Conservation (phyloP, 2,113 vertebrate genomes). For the Fulica atra region DNA sequence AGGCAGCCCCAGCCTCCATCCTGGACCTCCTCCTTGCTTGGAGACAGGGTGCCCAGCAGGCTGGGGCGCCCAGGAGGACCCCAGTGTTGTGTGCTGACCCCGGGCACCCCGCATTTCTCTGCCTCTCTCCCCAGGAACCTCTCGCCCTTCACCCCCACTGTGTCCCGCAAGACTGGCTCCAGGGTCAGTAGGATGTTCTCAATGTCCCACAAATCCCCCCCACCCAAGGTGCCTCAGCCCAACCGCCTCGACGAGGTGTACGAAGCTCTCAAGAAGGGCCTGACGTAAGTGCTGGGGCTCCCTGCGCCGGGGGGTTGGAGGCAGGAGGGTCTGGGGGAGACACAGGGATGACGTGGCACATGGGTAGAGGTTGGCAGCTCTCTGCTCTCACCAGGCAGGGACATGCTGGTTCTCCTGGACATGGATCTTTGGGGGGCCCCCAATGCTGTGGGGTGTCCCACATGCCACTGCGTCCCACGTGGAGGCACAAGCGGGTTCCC, state of each 20-base stretch:
- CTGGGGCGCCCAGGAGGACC: not conserved
- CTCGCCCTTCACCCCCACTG: constrained; percentile 87
- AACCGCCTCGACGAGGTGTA: constrained; percentile 92
- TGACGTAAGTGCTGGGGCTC: constrained; percentile 82
- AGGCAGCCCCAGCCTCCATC: not conserved
- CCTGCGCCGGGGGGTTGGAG: not conserved
- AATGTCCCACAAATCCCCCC: constrained; percentile 87
- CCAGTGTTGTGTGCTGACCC: not conserved
- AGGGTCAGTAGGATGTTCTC: constrained; percentile 94
- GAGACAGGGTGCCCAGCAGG: not conserved
- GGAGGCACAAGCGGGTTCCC: not conserved
- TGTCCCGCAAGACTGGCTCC: constrained; percentile 87
- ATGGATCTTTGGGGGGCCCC: rapidly evolving
- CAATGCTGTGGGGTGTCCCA: not conserved
- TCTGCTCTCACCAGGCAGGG: not conserved
- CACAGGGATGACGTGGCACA: not conserved
- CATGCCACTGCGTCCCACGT: not conserved
- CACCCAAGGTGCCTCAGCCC: constrained; percentile 92
- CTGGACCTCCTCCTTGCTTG: not conserved
- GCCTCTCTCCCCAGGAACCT: constrained; percentile 79
- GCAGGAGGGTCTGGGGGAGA: not conserved
- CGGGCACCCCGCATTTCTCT: rapidly evolving
- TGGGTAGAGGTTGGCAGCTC: not conserved
- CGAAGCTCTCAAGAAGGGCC: constrained; percentile 89
- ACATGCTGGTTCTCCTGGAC: not conserved